A percentile compares a stretch with the other conserved stretches of the same genome.
These are phyloP conservation scores for Lanistes nyassanus DNA, from an alignment of 1,140 invertebrate genomes.

Conservation along the genomic window DNA sequence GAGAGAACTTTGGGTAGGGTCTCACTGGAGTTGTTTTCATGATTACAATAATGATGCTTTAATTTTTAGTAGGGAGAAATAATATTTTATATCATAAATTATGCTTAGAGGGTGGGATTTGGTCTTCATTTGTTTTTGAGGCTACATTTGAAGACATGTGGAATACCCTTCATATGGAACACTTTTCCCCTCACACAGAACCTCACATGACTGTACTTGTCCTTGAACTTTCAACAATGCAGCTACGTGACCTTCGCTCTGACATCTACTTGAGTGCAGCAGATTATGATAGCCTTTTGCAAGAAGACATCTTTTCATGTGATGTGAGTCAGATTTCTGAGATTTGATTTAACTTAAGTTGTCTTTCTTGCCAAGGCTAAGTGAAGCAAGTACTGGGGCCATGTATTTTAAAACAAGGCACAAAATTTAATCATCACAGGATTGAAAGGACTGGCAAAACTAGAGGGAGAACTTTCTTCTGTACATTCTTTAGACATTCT, in stretches of 20 bases:
- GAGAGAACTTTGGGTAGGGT: not conserved
- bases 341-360: not conserved
- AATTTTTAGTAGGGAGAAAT: no score
- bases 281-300: constrained; percentile 32
- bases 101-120: not conserved
- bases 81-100: no score
- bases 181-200: constrained; percentile 31
- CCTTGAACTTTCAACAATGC: constrained; percentile 38
- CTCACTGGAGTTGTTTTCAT: not conserved
- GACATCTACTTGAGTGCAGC: constrained; percentile 37
- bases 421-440: no score
- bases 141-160: not conserved
- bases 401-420: no score
- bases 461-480: not conserved
- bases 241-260: constrained; percentile 38
- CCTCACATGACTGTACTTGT: constrained; percentile 43
- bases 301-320: constrained; percentile 34
- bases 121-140: not conserved
- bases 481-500: not conserved
- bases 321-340: constrained; percentile 34
- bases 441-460: not conserved
- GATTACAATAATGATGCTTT: not conserved
- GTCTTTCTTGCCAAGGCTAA: no score
- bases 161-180: not conserved
- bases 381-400: no score